phyloP scores from a whole-genome alignment of 2,113 vertebrate genomes.

The Brachionichthys hirsutus region DNA sequence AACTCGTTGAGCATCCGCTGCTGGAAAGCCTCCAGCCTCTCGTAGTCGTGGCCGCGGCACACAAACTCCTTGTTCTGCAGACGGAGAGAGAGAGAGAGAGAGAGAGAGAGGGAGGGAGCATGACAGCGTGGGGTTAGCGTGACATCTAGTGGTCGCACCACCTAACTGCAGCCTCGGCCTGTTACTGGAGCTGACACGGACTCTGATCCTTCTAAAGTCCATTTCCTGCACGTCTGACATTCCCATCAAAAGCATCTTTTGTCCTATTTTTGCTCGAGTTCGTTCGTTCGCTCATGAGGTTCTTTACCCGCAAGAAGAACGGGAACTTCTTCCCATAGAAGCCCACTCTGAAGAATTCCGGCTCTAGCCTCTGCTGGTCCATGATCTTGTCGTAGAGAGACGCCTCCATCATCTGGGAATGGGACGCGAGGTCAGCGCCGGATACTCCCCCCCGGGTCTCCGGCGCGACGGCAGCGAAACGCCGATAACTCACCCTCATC shows the following conservation, averaged over 20 bases:
- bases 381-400: slow-evolving; percentile 99
- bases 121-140: slow-evolving; percentile 48
- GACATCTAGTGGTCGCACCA: slow-evolving; percentile 69
- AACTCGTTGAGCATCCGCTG: slow-evolving; percentile 99
- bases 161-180: slow-evolving; percentile 36
- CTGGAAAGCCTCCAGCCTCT: slow-evolving; percentile 97
- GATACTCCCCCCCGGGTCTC: too few species aligned
- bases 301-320: slow-evolving; percentile 93
- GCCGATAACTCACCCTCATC: slow-evolving; percentile 86
- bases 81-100: background rate
- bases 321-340: slow-evolving; percentile 99
- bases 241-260: too few species aligned
- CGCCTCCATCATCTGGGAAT: slow-evolving; percentile 90
- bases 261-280: too few species aligned
- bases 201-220: too few species aligned
- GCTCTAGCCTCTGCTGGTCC: slow-evolving; percentile 97
- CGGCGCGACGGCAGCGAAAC: too few species aligned
- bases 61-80: slow-evolving; percentile 98
- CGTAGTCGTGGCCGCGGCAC: slow-evolving; percentile 98
- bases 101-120: background rate
- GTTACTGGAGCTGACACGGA: too few species aligned
- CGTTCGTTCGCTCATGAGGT: too few species aligned
- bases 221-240: too few species aligned
- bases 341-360: slow-evolving; percentile 97
- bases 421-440: background rate